Evolutionary conservation across 2,888 invertebrate species (phyloP), one percentile per base, ranked within the genome.

Genomic region (Melitaea athalia): DNA sequence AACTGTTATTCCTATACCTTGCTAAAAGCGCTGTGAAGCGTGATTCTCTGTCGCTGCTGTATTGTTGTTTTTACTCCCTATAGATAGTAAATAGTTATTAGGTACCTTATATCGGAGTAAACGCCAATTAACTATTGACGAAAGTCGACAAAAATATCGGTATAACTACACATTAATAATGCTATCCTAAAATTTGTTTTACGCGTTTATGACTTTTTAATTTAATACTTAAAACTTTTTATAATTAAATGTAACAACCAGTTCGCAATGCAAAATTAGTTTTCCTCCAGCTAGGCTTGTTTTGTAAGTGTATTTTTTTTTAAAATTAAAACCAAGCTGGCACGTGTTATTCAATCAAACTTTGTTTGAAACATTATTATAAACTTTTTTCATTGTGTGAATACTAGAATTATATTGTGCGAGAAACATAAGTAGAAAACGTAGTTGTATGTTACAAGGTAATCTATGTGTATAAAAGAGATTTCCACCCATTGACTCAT

Each of bases 291-390:
- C n/a, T 3, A 15, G 57, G 14, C 53, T 47, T 24, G n/a, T 59
- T 43, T 33, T n/a, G 57, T 31, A n/a, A 24, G 24, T 24, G 24
- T 24, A 24, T 24, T 24, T 60, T 14, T 45, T 43, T 61, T 47
- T 12, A 66, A 61, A 43, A 59, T 14, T 45, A 38, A 24, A 10
- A 45, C 38, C 7, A 14, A 17, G 17, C 45, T 49, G 31, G 24
- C 43, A 31, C 33, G 33, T n/a, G 47, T 38, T 61, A 42, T 52
- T 66, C 47, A 47, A 66, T 61, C 55, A 61, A 66, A 66, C 66
- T 66, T 66, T 66, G 52, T 24, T 61, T 24, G 11, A 14, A 55
- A 60, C 59, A 31, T 59, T 60, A 60, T 47, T 65, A 59, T 42
- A 31, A 60, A 61, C 61, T 47, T 66, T 55, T 33, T 38, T 45